These are phyloP conservation scores for Rhyacichthys aspro DNA, from an alignment of 2,797 vertebrate species.

Conservation along the genomic window DNA sequence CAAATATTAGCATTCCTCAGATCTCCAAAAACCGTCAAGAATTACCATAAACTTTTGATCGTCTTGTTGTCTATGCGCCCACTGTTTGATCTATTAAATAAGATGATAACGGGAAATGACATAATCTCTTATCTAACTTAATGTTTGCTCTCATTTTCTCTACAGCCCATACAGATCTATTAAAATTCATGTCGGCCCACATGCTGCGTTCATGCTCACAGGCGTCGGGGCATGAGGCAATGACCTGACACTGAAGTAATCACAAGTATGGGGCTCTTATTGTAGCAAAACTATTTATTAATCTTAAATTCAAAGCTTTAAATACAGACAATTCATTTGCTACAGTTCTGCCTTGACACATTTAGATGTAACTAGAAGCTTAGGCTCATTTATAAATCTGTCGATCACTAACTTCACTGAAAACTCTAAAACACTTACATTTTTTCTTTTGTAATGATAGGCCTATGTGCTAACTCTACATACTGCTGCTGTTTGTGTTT, in stretches of 20 bases:
- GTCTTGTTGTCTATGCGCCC: background rate
- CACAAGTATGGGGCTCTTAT: too few relatives aligned
- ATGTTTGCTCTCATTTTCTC: conserved; percentile 10
- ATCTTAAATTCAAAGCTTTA: too few relatives aligned
- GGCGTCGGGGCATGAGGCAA: background rate
- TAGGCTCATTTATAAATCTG: too few relatives aligned
- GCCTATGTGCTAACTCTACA: too few relatives aligned
- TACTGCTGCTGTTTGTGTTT: too few relatives aligned
- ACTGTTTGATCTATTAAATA: conserved; percentile 2
- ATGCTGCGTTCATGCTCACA: background rate
- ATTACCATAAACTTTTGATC: conserved; percentile 19
- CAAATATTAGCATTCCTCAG: conserved; percentile 2
- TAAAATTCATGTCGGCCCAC: conserved; percentile 13
- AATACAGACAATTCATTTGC: too few relatives aligned
- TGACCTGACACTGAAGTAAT: conserved; percentile 12
- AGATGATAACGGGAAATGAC: background rate
- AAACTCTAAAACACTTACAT: too few relatives aligned
- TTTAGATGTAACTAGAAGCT: too few relatives aligned
- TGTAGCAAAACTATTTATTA: too few relatives aligned
- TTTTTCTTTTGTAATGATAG: too few relatives aligned
- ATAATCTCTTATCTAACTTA: conserved; percentile 12
- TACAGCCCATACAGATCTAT: background rate
- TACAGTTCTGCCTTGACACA: too few relatives aligned
- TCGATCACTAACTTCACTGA: too few relatives aligned
- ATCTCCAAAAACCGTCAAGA: conserved; percentile 12